Evolutionary conservation across 2,797 vertebrate genomes (phyloP).

Genomic region (Sebastes taczanowskii): DNA sequence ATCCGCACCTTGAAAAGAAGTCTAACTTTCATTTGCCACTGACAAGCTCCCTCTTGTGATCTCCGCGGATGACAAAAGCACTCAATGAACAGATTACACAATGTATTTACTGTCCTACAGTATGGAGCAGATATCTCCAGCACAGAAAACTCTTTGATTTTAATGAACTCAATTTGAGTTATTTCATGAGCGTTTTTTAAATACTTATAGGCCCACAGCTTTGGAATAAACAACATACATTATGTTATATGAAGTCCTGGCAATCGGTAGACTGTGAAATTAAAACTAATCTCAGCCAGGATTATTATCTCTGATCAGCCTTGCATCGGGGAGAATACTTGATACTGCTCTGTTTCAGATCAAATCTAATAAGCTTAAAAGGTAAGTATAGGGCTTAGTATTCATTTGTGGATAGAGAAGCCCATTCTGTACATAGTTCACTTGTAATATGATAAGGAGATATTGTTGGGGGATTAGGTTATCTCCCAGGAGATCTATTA

Average conservation of each 20-base stretch:
- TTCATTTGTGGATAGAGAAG: conserved; percentile 77
- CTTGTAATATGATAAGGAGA: conserved; percentile 82
- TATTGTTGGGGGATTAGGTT: conserved; percentile 84
- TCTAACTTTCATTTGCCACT: conserved; percentile 71
- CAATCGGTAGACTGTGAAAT: conserved; percentile 58
- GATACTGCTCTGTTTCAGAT: conserved; percentile 75
- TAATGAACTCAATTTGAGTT: conserved; percentile 9
- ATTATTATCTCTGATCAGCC: conserved; percentile 72
- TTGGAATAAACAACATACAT: conserved; percentile 10
- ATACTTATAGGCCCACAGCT: not conserved
- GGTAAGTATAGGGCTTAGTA: conserved; percentile 79
- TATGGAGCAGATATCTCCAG: conserved; percentile 26
- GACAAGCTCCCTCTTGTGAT: conserved; percentile 76
- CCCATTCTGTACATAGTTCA: conserved; percentile 79
- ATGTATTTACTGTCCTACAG: conserved; percentile 52
- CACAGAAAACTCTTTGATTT: conserved; percentile 3
- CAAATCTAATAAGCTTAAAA: conserved; percentile 80
- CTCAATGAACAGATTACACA: conserved; percentile 67
- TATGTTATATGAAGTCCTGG: conserved; percentile 22
- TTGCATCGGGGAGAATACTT: conserved; percentile 67
- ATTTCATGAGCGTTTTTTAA: conserved; percentile 9
- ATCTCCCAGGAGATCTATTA: conserved; percentile 81
- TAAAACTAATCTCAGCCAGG: conserved; percentile 67
- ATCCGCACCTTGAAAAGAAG: conserved; percentile 78
- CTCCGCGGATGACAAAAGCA: conserved; percentile 66